These are phyloP conservation scores for Thaleichthys pacificus DNA, from an alignment of 2,797 vertebrate species.

Conservation along the genomic window DNA sequence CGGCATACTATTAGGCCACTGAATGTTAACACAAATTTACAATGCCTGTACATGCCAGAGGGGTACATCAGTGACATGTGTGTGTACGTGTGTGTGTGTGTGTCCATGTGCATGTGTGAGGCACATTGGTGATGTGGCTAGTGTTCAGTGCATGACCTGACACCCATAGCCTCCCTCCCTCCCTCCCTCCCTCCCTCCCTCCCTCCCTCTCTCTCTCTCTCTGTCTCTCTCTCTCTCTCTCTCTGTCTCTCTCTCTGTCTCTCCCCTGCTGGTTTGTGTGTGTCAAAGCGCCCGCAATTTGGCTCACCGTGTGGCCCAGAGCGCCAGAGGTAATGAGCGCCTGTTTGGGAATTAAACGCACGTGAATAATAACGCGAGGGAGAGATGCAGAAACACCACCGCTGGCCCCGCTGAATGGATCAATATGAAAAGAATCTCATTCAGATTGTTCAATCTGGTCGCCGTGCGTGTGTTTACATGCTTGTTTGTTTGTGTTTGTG, in stretches of 20 bases:
- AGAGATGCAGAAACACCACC: background rate
- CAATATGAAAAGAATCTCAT: background rate
- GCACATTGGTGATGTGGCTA: too few relatives aligned
- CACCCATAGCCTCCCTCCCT: too few relatives aligned
- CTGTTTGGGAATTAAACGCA: constrained; percentile 77
- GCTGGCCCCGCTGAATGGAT: background rate
- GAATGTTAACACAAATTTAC: too few relatives aligned
- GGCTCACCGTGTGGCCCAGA: constrained; percentile 77
- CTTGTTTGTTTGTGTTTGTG: background rate
- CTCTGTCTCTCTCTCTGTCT: too few relatives aligned
- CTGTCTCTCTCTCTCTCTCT: too few relatives aligned
- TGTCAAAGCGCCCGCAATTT: constrained; percentile 78
- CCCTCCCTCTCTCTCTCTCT: too few relatives aligned
- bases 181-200: too few relatives aligned
- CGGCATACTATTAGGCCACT: too few relatives aligned
- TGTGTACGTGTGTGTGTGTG: background rate
- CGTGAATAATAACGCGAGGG: constrained; percentile 73
- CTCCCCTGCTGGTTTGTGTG: constrained; percentile 76
- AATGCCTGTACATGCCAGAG: too few relatives aligned
- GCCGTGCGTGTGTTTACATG: background rate
- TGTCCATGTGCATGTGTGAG: background rate
- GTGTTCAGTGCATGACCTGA: too few relatives aligned
- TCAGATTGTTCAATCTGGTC: background rate
- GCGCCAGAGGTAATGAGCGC: constrained; percentile 76
- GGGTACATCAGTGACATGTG: too few relatives aligned